Conservation (phyloP, 2,888 invertebrate species). For the Anorthoa munda region DNA sequence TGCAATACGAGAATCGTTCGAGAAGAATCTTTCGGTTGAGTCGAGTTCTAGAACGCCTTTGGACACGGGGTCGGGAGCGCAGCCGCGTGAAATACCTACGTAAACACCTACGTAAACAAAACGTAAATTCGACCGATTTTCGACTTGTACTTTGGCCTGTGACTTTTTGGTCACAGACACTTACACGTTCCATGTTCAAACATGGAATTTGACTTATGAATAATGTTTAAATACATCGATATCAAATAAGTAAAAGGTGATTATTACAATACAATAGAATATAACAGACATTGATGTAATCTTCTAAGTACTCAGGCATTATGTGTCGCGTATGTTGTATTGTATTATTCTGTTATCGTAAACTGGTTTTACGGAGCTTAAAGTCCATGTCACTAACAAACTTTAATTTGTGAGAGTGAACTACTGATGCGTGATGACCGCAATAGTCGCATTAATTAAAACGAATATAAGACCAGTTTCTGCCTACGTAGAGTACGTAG, state of each 20-base stretch:
- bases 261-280: neutral
- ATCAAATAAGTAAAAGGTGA: neutral
- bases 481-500: neutral
- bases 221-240: neutral
- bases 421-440: constrained; percentile 14
- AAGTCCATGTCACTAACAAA: constrained; percentile 34
- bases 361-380: constrained; percentile 21
- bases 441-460: constrained; percentile 38
- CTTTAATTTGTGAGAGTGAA: constrained; percentile 43
- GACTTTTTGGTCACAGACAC: neutral
- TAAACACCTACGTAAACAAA: no score
- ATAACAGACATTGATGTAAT: neutral
- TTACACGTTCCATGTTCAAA: neutral
- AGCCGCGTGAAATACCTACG: neutral
- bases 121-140: no score
- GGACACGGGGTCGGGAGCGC: neutral
- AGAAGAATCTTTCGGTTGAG: constrained; percentile 70
- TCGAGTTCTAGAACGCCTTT: constrained; percentile 26
- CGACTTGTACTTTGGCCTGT: neutral
- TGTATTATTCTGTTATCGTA: neutral
- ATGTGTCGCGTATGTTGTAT: no score
- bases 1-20: constrained; percentile 62
- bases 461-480: constrained; percentile 22
- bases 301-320: neutral
- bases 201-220: neutral